phyloP scores from a whole-genome alignment of 2,113 vertebrate genomes.

The Australoheros scitulus region DNA sequence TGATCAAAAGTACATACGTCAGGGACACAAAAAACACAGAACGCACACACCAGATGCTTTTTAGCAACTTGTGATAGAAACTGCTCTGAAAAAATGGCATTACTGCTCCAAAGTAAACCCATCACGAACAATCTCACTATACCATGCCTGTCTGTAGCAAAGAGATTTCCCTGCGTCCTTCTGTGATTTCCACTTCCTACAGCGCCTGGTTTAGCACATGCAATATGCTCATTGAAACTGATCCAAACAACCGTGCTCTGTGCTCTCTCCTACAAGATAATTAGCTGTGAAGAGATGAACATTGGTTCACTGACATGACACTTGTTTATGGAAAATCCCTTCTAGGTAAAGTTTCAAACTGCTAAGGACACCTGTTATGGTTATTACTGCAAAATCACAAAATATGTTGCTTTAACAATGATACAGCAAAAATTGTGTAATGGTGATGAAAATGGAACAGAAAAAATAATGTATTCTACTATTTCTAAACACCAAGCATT shows the following conservation, averaged over 20 bases:
- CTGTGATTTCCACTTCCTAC: constrained; percentile 18
- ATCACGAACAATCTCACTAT: constrained; percentile 1
- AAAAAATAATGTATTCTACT: not conserved
- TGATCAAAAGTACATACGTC: constrained; percentile 42
- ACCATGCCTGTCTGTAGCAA: not conserved
- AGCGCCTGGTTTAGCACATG: not conserved
- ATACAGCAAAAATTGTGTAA: not conserved
- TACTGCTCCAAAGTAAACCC: not conserved
- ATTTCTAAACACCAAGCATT: not conserved
- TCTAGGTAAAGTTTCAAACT: constrained; percentile 38
- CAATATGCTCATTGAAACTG: constrained; percentile 14
- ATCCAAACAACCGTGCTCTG: constrained; percentile 42
- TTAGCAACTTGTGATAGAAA: not conserved
- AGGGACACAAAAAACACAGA: not conserved
- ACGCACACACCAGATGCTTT: not conserved
- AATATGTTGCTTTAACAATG: not conserved
- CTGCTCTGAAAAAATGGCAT: not conserved
- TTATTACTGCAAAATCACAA: not conserved
- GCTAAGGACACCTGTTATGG: constrained; percentile 47
- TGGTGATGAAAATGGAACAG: not conserved
- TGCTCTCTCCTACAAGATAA: constrained; percentile 30
- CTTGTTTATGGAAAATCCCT: constrained; percentile 55
- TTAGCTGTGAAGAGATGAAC: constrained; percentile 40
- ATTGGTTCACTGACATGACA: constrained; percentile 36
- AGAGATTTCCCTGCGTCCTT: not conserved